Evolutionary conservation across 53 echinoderm and acorn worm species (phyloP).

Genomic region (Temnopleurus reevesii): DNA sequence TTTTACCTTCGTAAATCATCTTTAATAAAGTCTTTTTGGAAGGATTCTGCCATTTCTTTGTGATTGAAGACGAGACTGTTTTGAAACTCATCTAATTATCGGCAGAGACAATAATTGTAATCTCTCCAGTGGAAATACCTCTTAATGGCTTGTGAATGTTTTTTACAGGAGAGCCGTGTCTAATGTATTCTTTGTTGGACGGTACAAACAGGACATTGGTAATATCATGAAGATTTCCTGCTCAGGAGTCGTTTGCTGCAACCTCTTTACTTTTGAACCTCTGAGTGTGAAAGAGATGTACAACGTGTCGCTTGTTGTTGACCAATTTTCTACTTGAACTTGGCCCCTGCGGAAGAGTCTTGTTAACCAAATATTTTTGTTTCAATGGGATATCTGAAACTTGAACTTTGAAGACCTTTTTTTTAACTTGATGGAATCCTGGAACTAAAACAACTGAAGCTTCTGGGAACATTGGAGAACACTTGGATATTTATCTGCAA

Average conservation of each 20-base stretch:
- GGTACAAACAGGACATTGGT: conserved; percentile 26
- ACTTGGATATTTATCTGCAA: too few species aligned
- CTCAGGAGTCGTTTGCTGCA: not conserved
- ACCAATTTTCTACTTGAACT: not conserved
- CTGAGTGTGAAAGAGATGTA: not conserved
- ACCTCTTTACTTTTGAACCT: not conserved
- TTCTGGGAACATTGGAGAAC: too few species aligned
- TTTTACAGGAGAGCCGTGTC: not conserved
- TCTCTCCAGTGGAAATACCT: conserved; percentile 32
- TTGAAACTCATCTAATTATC: too few species aligned
- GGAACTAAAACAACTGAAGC: too few species aligned
- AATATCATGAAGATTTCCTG: not conserved
- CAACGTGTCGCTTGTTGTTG: not conserved
- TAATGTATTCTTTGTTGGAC: not conserved
- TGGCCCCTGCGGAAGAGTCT: not conserved
- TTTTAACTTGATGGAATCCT: too few species aligned
- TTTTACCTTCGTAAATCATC: too few species aligned
- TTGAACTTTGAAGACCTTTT: not conserved
- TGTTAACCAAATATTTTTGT: not conserved
- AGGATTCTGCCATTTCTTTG: too few species aligned
- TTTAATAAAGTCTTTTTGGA: too few species aligned
- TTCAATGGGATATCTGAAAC: not conserved
- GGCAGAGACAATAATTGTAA: too few species aligned
- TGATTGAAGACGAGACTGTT: too few species aligned
- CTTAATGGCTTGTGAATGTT: not conserved